These are phyloP conservation scores for Isotomurus palustris DNA, from an alignment of 2,888 invertebrate species.

Conservation along the genomic window DNA sequence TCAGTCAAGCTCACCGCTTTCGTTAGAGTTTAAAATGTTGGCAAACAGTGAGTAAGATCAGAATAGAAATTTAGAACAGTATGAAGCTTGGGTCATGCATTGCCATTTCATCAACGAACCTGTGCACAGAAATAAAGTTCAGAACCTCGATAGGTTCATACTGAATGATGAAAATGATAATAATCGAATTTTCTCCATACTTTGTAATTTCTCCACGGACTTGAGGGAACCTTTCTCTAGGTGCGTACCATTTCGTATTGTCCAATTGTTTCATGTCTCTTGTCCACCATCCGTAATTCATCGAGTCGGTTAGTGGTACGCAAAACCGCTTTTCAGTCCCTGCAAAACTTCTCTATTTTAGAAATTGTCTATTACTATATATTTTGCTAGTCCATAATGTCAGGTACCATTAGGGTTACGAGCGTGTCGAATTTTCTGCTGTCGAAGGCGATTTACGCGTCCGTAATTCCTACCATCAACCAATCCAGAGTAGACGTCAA, in stretches of 20 bases:
- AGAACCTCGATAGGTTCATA: neutral
- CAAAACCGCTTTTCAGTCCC: constrained; percentile 39
- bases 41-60: neutral
- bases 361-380: neutral
- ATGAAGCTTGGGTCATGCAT: constrained; percentile 38
- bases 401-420: constrained; percentile 35
- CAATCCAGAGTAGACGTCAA: constrained; percentile 40
- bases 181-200: constrained; percentile 16
- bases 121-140: too few species aligned
- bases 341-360: constrained; percentile 3
- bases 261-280: constrained; percentile 34
- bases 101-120: constrained; percentile 43
- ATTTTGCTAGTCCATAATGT: neutral
- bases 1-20: neutral
- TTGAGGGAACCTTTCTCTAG: constrained; percentile 34
- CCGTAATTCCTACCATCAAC: constrained; percentile 42
- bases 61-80: constrained; percentile 36
- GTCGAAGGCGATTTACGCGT: constrained; percentile 26
- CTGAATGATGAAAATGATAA: neutral
- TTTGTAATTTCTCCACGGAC: constrained; percentile 41
- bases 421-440: constrained; percentile 33
- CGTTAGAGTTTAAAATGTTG: neutral
- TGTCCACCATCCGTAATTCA: constrained; percentile 43
- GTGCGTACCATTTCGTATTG: constrained; percentile 35
- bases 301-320: constrained; percentile 29